Evolutionary conservation across 2,113 vertebrate genomes (phyloP), one percentile per base, ranked within the genome.

Genomic region (Sinocyclocheilus anophthalmus): DNA sequence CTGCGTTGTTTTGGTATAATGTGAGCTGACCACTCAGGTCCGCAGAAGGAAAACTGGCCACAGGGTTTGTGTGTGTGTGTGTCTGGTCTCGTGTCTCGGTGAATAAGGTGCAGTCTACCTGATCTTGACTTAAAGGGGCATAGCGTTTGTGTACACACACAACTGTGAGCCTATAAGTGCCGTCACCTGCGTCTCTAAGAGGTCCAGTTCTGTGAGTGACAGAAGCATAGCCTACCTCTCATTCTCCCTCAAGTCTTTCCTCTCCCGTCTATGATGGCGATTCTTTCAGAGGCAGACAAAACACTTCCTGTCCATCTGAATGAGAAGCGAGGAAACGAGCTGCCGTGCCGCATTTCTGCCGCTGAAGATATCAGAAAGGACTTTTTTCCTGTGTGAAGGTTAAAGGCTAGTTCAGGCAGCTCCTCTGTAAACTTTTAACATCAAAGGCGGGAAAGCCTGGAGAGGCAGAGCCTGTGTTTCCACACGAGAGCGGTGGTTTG

Each of bases 1-100:
- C 85, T 88, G 76, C 59, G 63, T 61, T 88, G 72, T 70, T 88
- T 83, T 85, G 67, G 30, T 80, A 83, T 91, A 87, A 90, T 90
- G 59, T 83, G 79, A 89, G 78, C 88, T 88, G 89, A 90, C 85
- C 65, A 57, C 65, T 81, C 84, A 87, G 84, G 87, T 86, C 81
- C 76, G 42, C 45, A 67, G 70, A 63, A 73, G 37, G 59, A 63
- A 77, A 69, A 70, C 30, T 86, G 73, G 85, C 90, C 63, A 69
- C 63, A 72, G 81, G 89, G 80, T 65, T 72, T 22, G 57, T 79
- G 63, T 61, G 76, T 61, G 76, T 87, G 69, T 81, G 33, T 67
- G 85, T 75, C 30, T 59, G 65, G 65, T 37, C 26, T 83, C 53
- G 37, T 84, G 83, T 86, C 67, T 69, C 57, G 45, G n/a, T 85